Conservation (phyloP, 2,113 vertebrate genomes). For the Sinocyclocheilus maitianheensis region DNA sequence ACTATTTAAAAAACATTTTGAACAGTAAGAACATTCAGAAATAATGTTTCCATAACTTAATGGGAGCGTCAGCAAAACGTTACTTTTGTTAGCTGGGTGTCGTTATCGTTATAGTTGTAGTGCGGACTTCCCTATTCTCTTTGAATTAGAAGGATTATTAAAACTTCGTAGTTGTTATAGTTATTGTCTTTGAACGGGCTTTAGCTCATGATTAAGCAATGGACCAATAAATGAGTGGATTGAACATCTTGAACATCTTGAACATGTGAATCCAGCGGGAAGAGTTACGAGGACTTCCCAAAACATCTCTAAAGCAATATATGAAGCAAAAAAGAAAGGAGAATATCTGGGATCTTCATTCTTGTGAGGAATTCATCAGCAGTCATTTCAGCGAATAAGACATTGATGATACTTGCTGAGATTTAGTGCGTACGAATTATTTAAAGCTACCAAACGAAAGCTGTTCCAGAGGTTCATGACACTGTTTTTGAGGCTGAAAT, state of each 20-base stretch:
- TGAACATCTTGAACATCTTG: neutral
- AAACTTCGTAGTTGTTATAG: no score
- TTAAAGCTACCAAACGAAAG: conserved; percentile 27
- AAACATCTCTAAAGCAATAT: conserved; percentile 80
- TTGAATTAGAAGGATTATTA: no score
- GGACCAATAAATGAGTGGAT: conserved; percentile 44
- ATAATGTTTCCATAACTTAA: no score
- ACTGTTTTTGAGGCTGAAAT: neutral
- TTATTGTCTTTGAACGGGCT: no score
- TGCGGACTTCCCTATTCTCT: no score
- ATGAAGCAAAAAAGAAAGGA: conserved; percentile 65
- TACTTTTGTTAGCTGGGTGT: no score
- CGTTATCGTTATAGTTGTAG: no score
- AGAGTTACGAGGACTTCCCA: conserved; percentile 62
- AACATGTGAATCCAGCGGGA: conserved; percentile 30
- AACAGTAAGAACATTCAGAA: no score
- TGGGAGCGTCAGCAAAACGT: no score
- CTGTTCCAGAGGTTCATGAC: neutral
- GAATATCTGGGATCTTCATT: conserved; percentile 34
- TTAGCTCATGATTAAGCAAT: neutral
- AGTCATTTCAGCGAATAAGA: neutral
- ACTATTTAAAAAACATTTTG: no score
- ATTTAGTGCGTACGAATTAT: conserved; percentile 27
- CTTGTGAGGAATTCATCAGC: conserved; percentile 12
- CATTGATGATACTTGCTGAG: neutral